Percentiles rank a stretch among this genome's conserved stretches.
Evolutionary conservation across 1,140 invertebrate genomes (phyloP).

Genomic region (Episyrphus balteatus): DNA sequence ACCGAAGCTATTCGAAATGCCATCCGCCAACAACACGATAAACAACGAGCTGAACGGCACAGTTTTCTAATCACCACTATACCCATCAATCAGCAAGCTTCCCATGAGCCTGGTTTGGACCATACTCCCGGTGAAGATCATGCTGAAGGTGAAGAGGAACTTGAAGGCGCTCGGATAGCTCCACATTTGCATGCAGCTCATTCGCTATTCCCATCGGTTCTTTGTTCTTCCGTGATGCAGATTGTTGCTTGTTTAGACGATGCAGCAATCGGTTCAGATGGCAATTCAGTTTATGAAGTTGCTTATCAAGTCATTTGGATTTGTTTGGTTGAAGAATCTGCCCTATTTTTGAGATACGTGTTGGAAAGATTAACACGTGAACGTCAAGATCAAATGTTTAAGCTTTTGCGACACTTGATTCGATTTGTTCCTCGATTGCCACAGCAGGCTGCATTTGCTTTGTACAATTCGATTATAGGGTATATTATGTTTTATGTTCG

Average conservation of each 20-base stretch:
- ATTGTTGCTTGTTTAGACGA: constrained; percentile 94
- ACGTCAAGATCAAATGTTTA: constrained; percentile 92
- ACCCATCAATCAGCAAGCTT: constrained; percentile 88
- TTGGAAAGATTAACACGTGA: constrained; percentile 92
- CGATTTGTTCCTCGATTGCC: constrained; percentile 87
- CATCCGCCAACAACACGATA: constrained; percentile 89
- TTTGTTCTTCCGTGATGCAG: constrained; percentile 89
- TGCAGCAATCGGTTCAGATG: constrained; percentile 87
- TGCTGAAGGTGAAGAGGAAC: constrained; percentile 68
- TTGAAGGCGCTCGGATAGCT: constrained; percentile 55
- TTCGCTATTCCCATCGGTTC: constrained; percentile 89
- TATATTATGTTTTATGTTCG: constrained; percentile 99
- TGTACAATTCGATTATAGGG: constrained; percentile 98
- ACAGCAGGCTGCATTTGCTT: constrained; percentile 94
- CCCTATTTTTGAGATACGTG: constrained; percentile 90
- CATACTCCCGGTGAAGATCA: constrained; percentile 75
- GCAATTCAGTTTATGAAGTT: constrained; percentile 80
- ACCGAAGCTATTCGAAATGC: constrained; percentile 94
- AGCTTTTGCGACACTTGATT: constrained; percentile 82
- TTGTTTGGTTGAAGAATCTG: constrained; percentile 95
- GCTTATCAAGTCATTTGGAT: constrained; percentile 93
- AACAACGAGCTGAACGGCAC: constrained; percentile 85
- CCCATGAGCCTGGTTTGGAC: constrained; percentile 88
- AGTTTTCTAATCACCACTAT: constrained; percentile 96
- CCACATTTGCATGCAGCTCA: constrained; percentile 74